Evolutionary conservation across 2,888 invertebrate species (phyloP).

Genomic region (Napeogenes sylphis): DNA sequence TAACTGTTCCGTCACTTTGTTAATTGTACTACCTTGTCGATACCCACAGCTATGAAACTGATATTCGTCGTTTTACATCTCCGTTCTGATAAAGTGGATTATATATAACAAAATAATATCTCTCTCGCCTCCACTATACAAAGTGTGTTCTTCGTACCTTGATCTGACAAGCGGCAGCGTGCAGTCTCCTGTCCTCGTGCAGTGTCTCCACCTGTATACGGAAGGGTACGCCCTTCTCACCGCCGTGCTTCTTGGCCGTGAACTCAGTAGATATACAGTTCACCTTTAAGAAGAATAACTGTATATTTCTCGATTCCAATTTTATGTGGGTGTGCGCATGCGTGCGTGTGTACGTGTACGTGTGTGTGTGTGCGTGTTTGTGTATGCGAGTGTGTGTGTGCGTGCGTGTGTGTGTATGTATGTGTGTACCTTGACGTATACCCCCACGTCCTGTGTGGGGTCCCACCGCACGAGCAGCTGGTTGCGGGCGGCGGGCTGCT

Average conservation of each 20-base stretch:
- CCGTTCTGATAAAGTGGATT: no score
- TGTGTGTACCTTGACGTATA: slow-evolving; percentile 88
- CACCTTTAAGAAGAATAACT: slow-evolving; percentile 71
- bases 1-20: no score
- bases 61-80: no score
- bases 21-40: no score
- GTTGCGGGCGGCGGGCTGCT: slow-evolving; percentile 86
- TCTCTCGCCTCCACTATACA: background rate
- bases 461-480: slow-evolving; percentile 95
- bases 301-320: background rate
- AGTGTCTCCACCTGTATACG: slow-evolving; percentile 96
- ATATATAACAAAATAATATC: no score
- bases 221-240: slow-evolving; percentile 98
- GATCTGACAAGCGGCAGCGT: slow-evolving; percentile 97
- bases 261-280: slow-evolving; percentile 99
- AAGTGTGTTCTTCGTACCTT: slow-evolving; percentile 80
- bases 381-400: no score
- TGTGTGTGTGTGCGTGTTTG: no score
- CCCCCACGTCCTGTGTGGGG: slow-evolving; percentile 96
- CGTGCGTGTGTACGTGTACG: no score
- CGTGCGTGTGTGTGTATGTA: background rate
- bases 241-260: slow-evolving; percentile 98
- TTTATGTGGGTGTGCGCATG: no score
- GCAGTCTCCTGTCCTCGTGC: slow-evolving; percentile 81
- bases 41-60: no score